Base-by-base conservation (phyloP, 2,113 vertebrate species). In the Boleophthalmus pectinirostris region DNA sequence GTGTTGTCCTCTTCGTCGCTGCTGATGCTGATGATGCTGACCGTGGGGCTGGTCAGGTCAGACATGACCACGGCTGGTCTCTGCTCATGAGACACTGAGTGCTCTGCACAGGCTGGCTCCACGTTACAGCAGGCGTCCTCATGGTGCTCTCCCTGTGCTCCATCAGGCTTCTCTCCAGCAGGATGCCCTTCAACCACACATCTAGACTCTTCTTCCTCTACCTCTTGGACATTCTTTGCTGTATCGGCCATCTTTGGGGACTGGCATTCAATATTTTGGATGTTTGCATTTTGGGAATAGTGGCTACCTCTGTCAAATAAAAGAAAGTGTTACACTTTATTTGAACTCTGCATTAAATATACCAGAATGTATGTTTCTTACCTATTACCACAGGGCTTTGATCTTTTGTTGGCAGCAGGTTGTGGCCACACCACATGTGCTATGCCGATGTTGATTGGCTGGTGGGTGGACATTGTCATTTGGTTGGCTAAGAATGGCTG, bases 361-460 rank as follows among this genome's bases (percentile, higher is more conserved):
- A 43, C 38, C 9, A 0, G 49, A 49, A 8, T 11, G 18, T 47
- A 47, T 18, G 9, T 3, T 11, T 18, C 73, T 15, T 54, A 98
- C 97, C 98, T 98, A 94, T 96, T 98, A 79, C 92, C 92, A 91
- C 95, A 97, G 65, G 94, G 92, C 89, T 95, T 97, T 81, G 94
- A 95, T 90, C 96, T 95, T 90, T 97, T 98, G 85, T 95, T 94
- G 85, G 95, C 90, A 79, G 95, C 92, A 80, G 93, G 96, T 88
- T 98, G 98, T 66, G 97, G 96, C 97, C 98, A 99, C 84, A 99
- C 94, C 71, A 99, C 96, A 25, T 98, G 98, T 89, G 98, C 96
- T 77, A 99, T 97, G 88, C 98, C 97, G 93, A 99, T 95, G 66
- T 95, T 98, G 87, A 99, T 95, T 72, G 98, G 97, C 91, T 99